Base-by-base conservation (phyloP, 2,113 vertebrate species). In the Syngnathus typhle region DNA sequence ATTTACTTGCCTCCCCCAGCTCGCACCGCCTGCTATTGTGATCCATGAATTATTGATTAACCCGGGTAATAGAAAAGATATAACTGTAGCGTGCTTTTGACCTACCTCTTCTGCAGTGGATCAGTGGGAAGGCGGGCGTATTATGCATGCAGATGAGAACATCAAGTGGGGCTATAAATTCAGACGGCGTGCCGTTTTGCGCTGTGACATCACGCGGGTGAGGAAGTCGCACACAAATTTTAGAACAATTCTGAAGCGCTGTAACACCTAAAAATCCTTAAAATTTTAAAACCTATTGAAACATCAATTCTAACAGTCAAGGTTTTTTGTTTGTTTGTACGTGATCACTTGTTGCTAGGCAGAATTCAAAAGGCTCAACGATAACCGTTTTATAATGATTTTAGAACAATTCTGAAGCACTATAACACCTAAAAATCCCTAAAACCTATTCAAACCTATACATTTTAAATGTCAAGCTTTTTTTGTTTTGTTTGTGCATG, bases 21-120 rank as follows among this genome's bases (percentile, higher is more conserved):
- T 82, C 23, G 1, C 76, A 76, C 80, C 54, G 75, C 79, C 87
- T 88, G 88, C 82, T 89, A 88, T 89, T 88, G 87, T 89, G 84
- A 85, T 71, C 74, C 70, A 90, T 91, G 85, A 91, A 91, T 91
- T 90, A 91, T 91, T 91, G 82, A 92, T 88, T 83, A 80, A 79
- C 86, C 78, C 79, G 74, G 85, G 88, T 91, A 91, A 91, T 90
- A 89, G 88, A 88, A 90, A 91, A 88, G 75, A 89, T 89, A 86
- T 82, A 86, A 88, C 81, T 83, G 81, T 78, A 79, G 71, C 65
- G 75, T 79, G 86, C 81, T 85, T 58, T 83, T 87, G 79, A 86
- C 88, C 86, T 85, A 77, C 82, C 67, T 85, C 76, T 71, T 69
- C 78, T 84, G 70, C 58, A 68, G 71, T 54, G 71, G 69, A 80